Base-by-base conservation (phyloP, 1,140 invertebrate species). In the Bilobella aurantiaca region DNA sequence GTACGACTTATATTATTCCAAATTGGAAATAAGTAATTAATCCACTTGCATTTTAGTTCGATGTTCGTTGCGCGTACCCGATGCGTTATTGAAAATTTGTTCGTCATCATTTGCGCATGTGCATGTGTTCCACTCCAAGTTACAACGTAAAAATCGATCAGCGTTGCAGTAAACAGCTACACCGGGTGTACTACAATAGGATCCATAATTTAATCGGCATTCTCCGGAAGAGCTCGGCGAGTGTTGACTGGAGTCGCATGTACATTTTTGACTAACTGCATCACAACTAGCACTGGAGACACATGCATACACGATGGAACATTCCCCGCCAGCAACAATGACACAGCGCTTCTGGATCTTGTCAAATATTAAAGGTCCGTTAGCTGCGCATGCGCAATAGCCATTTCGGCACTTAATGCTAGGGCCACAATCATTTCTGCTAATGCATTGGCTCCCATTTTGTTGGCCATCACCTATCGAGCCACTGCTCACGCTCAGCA, bases 341-440 rank as follows among this genome's bases (percentile, higher is more conserved):
- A 23, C 49, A 53, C 49, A 53, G 5, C 3, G 5, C 25, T 53
- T 53, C 25, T 16, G 12, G 8, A 3, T 16, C 23, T 53, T 53
- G 49, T 53, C 49, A 53, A 53, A 53, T 14, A 53, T 53, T 23
- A 53, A 53, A n/a, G n/a, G n/a, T n/a, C n/a, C n/a, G n/a, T n/a
- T n/a, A n/a, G n/a, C n/a, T n/a, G n/a, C n/a, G n/a, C n/a, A n/a
- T n/a, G n/a, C n/a, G n/a, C n/a, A n/a, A n/a, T n/a, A n/a, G n/a
- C n/a, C n/a, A n/a, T n/a, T n/a, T n/a, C n/a, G n/a, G n/a, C n/a
- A n/a, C n/a, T n/a, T n/a, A n/a, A n/a, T n/a, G n/a, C n/a, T n/a
- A n/a, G n/a, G n/a, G n/a, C n/a, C n/a, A n/a, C n/a, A n/a, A n/a
- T n/a, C n/a, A n/a, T n/a, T n/a, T n/a, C n/a, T n/a, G n/a, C n/a